Conservation (phyloP, 64 coral and sea anemone genomes). For the Pocillopora damicornis region DNA sequence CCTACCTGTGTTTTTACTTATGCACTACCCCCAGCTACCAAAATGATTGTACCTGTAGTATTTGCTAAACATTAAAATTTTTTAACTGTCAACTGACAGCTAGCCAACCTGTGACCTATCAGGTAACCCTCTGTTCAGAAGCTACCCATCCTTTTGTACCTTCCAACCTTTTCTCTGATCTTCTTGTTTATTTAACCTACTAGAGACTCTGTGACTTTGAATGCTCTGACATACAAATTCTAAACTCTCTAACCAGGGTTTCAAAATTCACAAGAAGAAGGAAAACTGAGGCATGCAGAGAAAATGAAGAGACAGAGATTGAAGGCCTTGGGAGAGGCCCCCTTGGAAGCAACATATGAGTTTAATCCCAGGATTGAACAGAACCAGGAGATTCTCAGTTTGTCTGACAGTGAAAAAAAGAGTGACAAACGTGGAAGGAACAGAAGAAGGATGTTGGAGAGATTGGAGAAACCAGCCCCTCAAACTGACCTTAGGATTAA, state of each 20-base stretch:
- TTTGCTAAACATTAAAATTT: no score
- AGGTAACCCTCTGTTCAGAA: no score
- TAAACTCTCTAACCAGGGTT: conserved; percentile 22
- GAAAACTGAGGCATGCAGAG: conserved; percentile 42
- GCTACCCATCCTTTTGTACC: no score
- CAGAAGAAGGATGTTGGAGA: background rate
- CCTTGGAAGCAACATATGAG: conserved; percentile 59
- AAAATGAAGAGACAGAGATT: conserved; percentile 57
- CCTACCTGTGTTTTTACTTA: no score
- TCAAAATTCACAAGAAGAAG: conserved; percentile 38
- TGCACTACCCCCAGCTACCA: no score
- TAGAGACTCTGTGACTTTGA: no score
- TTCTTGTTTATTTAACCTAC: no score
- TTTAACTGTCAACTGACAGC: no score
- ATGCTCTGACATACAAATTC: background rate
- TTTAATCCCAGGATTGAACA: conserved; percentile 48
- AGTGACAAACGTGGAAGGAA: background rate
- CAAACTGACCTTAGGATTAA: conserved; percentile 6
- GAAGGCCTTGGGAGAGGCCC: conserved; percentile 38
- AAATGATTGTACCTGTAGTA: no score
- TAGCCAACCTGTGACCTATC: no score
- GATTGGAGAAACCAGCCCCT: background rate
- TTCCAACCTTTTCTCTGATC: no score
- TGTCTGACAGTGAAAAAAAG: background rate
- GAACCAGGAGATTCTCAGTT: conserved; percentile 40